phyloP scores from a whole-genome alignment of 2,888 invertebrate genomes.

The Heteromurus nitidus region DNA sequence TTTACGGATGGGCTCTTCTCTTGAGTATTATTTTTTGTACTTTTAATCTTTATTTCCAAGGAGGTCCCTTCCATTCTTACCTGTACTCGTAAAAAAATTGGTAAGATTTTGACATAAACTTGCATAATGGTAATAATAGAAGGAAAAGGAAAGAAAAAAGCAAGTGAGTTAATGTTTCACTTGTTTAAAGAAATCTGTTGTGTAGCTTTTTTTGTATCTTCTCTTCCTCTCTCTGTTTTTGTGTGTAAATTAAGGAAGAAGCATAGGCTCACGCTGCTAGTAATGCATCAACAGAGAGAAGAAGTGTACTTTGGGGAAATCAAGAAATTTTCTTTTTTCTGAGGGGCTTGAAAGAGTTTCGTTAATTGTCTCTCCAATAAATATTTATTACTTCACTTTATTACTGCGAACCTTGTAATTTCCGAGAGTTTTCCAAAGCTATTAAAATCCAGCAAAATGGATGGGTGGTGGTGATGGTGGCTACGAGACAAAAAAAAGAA shows the following conservation, averaged over 20 bases:
- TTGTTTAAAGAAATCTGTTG: too few relatives aligned
- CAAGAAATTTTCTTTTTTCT: too few relatives aligned
- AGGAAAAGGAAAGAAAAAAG: too few relatives aligned
- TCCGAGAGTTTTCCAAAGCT: constrained; percentile 63
- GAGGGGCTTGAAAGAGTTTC: constrained; percentile 66
- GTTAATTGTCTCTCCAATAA: constrained; percentile 74
- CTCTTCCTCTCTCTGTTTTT: constrained; percentile 9
- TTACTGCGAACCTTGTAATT: constrained; percentile 69
- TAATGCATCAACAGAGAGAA: neutral
- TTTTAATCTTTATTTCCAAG: too few relatives aligned
- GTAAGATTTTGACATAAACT: constrained; percentile 2
- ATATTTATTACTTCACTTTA: constrained; percentile 74
- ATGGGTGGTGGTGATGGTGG: constrained; percentile 63
- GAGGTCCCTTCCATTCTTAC: too few relatives aligned
- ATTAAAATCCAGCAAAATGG: constrained; percentile 66
- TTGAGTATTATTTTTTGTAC: neutral
- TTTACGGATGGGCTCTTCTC: too few relatives aligned
- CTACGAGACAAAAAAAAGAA: neutral
- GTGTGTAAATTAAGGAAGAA: neutral
- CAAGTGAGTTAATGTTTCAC: too few relatives aligned
- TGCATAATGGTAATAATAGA: neutral
- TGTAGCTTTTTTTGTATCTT: too few relatives aligned
- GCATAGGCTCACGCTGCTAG: too few relatives aligned
- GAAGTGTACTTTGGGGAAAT: constrained; percentile 67
- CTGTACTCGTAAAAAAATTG: too few relatives aligned